Evolutionary conservation across 64 coral and sea anemone genomes (phyloP).

Genomic region (Astreopora myriophthalma): DNA sequence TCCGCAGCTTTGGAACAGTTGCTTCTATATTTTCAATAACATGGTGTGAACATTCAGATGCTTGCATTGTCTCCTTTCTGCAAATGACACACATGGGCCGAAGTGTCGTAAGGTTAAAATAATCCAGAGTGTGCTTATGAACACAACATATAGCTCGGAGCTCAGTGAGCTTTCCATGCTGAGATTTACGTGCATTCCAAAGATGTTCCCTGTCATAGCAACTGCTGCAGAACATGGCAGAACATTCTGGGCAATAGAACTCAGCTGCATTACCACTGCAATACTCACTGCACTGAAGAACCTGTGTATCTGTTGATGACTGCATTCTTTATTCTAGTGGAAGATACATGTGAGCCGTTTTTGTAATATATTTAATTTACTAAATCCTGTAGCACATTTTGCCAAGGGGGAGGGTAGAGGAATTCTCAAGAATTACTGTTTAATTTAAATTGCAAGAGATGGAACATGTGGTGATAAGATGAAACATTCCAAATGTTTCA

Average conservation of each 20-base stretch:
- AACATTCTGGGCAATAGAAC: conserved; percentile 89
- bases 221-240: conserved; percentile 79
- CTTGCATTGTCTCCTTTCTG: conserved; percentile 27
- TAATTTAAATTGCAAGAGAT: too few species aligned
- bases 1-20: conserved; percentile 65
- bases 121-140: conserved; percentile 85
- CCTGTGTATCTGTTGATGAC: not conserved
- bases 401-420: too few species aligned
- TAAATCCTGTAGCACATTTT: too few species aligned
- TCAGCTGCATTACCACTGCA: conserved; percentile 65
- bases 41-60: conserved; percentile 27
- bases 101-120: conserved; percentile 73
- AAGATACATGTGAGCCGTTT: not conserved
- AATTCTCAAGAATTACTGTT: too few species aligned
- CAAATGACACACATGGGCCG: conserved; percentile 78
- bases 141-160: conserved; percentile 65
- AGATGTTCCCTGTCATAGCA: conserved; percentile 82
- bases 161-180: conserved; percentile 67
- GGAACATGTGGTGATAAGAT: too few species aligned
- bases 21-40: conserved; percentile 70
- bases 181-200: conserved; percentile 74
- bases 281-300: conserved; percentile 62
- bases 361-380: too few species aligned
- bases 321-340: not conserved
- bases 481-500: too few species aligned